Percentiles rank a stretch among this genome's conserved stretches.
These are phyloP conservation scores for Pentalonia nigronervosa DNA, from an alignment of 1,140 invertebrate species.

Conservation along the genomic window DNA sequence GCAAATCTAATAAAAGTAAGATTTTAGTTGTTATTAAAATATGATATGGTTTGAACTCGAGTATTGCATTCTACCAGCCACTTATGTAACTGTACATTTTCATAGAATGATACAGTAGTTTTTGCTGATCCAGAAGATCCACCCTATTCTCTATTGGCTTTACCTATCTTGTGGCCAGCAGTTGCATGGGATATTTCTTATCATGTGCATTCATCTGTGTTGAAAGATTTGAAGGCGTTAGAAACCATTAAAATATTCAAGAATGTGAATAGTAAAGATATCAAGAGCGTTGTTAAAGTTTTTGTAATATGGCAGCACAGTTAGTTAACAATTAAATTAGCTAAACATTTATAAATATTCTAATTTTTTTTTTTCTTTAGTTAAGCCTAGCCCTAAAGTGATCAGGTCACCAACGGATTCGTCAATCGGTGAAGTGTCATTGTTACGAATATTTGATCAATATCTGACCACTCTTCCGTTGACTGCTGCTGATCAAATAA, in stretches of 20 bases:
- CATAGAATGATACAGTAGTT: slow-evolving; percentile 68
- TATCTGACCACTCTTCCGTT: slow-evolving; percentile 65
- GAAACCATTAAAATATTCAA: slow-evolving; percentile 60
- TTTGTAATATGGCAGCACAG: slow-evolving; percentile 81
- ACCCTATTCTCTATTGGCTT: slow-evolving; percentile 73
- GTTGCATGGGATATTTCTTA: slow-evolving; percentile 67
- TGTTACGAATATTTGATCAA: slow-evolving; percentile 68
- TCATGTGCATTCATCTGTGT: slow-evolving; percentile 73
- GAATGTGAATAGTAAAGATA: slow-evolving; percentile 60
- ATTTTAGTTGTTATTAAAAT: background rate
- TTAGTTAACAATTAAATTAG: slow-evolving; percentile 64
- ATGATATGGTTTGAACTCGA: too few species aligned
- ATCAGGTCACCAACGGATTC: slow-evolving; percentile 65
- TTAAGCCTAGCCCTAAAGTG: slow-evolving; percentile 65
- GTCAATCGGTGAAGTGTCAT: slow-evolving; percentile 69
- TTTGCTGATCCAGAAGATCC: slow-evolving; percentile 71
- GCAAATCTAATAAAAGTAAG: slow-evolving; percentile 17
- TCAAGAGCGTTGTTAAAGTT: slow-evolving; percentile 67
- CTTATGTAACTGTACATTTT: background rate
- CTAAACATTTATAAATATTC: background rate
- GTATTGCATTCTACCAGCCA: too few species aligned
- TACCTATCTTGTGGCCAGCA: slow-evolving; percentile 68
- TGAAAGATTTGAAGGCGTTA: slow-evolving; percentile 63
- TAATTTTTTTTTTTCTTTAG: slow-evolving; percentile 65
- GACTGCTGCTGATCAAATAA: background rate